These are phyloP conservation scores for Sebastes hopkinsi DNA, from an alignment of 2,797 vertebrate genomes.

Conservation along the genomic window DNA sequence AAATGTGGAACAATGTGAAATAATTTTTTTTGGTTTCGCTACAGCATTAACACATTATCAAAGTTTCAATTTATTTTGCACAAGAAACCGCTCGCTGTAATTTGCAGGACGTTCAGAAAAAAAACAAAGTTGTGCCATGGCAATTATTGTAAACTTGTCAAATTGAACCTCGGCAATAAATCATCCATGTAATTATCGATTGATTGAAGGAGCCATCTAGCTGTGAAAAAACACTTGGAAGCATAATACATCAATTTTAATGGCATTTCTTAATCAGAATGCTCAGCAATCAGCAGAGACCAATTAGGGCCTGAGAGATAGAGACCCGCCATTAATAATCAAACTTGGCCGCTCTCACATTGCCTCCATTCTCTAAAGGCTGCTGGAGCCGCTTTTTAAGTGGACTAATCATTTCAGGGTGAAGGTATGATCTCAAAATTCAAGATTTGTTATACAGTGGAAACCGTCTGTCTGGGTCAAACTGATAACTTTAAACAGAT, in stretches of 20 bases:
- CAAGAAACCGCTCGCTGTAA: background rate
- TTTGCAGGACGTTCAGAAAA: slow-evolving; percentile 1
- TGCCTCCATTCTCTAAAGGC: slow-evolving; percentile 49
- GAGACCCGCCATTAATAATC: slow-evolving; percentile 79
- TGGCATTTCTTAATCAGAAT: slow-evolving; percentile 84
- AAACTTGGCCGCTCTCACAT: slow-evolving; percentile 61
- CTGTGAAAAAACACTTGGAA: slow-evolving; percentile 76
- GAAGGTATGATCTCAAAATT: slow-evolving; percentile 8
- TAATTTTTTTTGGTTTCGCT: background rate
- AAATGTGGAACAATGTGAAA: background rate
- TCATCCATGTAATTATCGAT: slow-evolving; percentile 80
- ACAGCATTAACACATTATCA: background rate
- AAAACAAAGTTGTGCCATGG: slow-evolving; percentile 26
- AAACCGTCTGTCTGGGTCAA: no score
- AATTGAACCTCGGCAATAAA: slow-evolving; percentile 69
- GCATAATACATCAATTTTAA: slow-evolving; percentile 81
- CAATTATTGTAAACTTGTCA: slow-evolving; percentile 75
- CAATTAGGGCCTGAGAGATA: slow-evolving; percentile 82
- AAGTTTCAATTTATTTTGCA: background rate
- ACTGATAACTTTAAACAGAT: no score
- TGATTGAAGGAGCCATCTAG: slow-evolving; percentile 79
- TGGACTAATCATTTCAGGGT: slow-evolving; percentile 34
- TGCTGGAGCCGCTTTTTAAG: slow-evolving; percentile 41
- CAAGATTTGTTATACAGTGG: background rate
- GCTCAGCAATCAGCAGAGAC: slow-evolving; percentile 81